phyloP scores from a whole-genome alignment of 2,113 vertebrate species.

The Engystomops pustulosus region DNA sequence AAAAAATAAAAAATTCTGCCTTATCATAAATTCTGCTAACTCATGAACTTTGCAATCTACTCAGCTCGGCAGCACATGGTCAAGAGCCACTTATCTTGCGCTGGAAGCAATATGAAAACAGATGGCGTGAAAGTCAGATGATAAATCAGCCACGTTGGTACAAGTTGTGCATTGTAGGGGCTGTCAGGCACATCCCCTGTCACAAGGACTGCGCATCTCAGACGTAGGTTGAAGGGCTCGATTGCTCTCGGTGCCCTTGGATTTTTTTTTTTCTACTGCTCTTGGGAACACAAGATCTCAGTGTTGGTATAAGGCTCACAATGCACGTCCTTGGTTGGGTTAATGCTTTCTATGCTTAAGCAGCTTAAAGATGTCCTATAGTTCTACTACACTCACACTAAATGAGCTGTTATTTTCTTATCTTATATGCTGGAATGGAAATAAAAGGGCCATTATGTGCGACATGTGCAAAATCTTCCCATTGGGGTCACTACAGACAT shows the following conservation, averaged over 20 bases:
- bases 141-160: constrained; percentile 64
- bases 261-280: constrained; percentile 10
- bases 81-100: constrained; percentile 69
- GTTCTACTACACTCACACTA: too few relatives aligned
- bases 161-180: constrained; percentile 12
- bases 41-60: constrained; percentile 68
- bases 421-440: too few relatives aligned
- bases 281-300: constrained; percentile 5
- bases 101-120: constrained; percentile 70
- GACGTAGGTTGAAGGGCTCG: not conserved
- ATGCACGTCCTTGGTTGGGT: not conserved
- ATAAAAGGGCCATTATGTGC: too few relatives aligned
- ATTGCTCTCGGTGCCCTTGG: constrained; percentile 19
- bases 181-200: constrained; percentile 50
- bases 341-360: not conserved
- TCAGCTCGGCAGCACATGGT: constrained; percentile 66
- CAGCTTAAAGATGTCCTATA: too few relatives aligned
- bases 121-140: constrained; percentile 68
- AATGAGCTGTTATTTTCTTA: too few relatives aligned
- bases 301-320: not conserved
- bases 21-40: constrained; percentile 69
- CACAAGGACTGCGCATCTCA: not conserved
- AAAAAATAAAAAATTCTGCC: constrained; percentile 65
- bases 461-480: too few relatives aligned
- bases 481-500: too few relatives aligned